Evolutionary conservation across 2,113 vertebrate species (phyloP), one percentile per base, ranked within the genome.

Genomic region (Macheiramphus alcinus): DNA sequence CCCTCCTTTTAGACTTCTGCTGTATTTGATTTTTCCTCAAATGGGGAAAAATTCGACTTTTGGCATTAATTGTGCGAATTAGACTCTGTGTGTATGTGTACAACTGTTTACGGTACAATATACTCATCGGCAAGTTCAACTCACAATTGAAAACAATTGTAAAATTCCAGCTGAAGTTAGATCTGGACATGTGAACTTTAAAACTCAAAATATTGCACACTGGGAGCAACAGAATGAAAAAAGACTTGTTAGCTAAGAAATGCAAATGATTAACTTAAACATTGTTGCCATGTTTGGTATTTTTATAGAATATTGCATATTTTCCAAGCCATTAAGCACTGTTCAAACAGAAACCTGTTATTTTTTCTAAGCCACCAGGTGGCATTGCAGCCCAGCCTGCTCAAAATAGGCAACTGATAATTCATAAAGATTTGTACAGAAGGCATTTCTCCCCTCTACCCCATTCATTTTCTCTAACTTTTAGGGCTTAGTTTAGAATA

Each of bases 321-420:
- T 97, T 95, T 91, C 84, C 74, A 91, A 85, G 76, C 55, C 6
- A 31, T 95, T 93, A 73, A 85, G 25, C 32, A 8, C 40, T 80
- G 45, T 74, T 90, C 61, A 61, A 43, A 88, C 55, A 76, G 34
- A 59, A 76, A 81, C 73, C 58, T 94, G 43, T 91, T 94, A 23
- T 19, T 95, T 85, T 93, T 96, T 38, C 87, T 83, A 81, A 89
- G 97, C 99, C 99, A 99, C 99, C 98, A 99, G 99, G 98, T 99
- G 99, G 99, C 99, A 98, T 98, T 98, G 97, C 98, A 98, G 97
- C 98, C 99, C 99, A 99, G 97, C 98, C 94, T 96, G 98, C 97
- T 95, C 73, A 70, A 72, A 93, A 78, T 25, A 62, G 38, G 42
- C 70, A 50, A 59, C 34, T 81, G 82, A 10, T 70, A 36, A 58